Conservation (phyloP, 2,888 invertebrate species). For the Lasioglossum oenotherae region DNA sequence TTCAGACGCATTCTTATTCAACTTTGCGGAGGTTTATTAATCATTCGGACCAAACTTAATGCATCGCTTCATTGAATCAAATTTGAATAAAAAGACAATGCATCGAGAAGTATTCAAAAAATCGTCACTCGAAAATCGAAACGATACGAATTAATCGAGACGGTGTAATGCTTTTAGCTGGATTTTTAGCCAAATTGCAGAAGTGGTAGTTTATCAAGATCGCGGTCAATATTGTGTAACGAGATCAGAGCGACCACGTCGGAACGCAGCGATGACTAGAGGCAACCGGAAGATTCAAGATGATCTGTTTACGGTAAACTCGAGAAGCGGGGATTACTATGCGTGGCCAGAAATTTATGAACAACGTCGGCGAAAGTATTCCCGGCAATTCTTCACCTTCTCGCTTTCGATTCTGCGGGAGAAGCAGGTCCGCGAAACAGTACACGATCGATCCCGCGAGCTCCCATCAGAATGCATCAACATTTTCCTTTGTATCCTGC, state of each 20-base stretch:
- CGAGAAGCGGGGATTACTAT: constrained; percentile 15
- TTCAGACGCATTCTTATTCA: background rate
- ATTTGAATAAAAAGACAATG: too few species aligned
- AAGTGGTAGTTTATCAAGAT: background rate
- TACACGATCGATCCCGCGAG: background rate
- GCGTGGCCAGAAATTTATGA: constrained; percentile 39
- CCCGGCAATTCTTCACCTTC: constrained; percentile 31
- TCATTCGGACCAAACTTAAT: background rate
- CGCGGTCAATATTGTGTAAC: background rate
- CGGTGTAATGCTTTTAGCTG: background rate
- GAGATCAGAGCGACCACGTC: background rate
- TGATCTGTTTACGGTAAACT: constrained; percentile 42
- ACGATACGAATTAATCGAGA: background rate
- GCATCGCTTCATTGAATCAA: background rate
- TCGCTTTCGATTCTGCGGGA: constrained; percentile 9
- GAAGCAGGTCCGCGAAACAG: constrained; percentile 4
- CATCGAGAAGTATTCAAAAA: background rate
- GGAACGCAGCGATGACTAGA: background rate
- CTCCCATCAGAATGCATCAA: constrained; percentile 7
- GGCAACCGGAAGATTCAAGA: constrained; percentile 1
- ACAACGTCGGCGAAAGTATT: constrained; percentile 31
- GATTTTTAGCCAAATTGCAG: background rate
- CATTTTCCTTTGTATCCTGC: background rate
- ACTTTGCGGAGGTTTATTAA: background rate
- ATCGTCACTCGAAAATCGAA: background rate